phyloP scores from a whole-genome alignment of 2,888 invertebrate genomes.

The Pterobdella sp. region DNA sequence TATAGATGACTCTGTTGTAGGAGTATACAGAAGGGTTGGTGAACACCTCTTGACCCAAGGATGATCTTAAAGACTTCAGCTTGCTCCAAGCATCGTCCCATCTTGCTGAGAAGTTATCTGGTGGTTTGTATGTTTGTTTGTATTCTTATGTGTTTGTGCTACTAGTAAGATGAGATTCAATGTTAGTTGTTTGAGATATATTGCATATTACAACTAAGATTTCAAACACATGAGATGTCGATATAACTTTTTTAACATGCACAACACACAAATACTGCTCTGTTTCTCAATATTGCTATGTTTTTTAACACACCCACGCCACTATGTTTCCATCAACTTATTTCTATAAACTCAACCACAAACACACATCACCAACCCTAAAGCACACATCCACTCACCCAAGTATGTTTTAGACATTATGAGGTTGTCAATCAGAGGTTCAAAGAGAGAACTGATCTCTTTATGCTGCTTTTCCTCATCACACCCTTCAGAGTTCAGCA shows the following conservation, averaged over 20 bases:
- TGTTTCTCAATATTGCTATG: no score
- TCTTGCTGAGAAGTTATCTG: conserved; percentile 36
- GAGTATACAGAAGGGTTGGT: conserved; percentile 33
- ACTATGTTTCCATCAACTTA: not conserved
- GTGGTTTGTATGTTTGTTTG: no score
- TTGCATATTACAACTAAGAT: no score
- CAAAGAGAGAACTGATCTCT: conserved; percentile 29
- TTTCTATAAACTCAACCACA: not conserved
- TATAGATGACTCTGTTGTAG: conserved; percentile 34
- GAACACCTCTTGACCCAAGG: conserved; percentile 35
- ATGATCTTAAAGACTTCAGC: conserved; percentile 36
- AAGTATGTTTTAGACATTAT: conserved; percentile 30
- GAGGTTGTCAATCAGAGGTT: conserved; percentile 35
- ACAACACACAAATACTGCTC: no score
- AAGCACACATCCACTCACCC: not conserved
- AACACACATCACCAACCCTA: not conserved
- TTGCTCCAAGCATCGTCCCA: conserved; percentile 39
- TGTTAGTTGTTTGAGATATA: no score
- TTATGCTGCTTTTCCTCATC: conserved; percentile 31
- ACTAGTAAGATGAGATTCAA: no score
- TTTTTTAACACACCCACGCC: not conserved
- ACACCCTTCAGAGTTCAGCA: conserved; percentile 23
- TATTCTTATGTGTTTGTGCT: no score
- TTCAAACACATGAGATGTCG: no score
- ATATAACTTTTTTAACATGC: no score